Conservation (phyloP, 1,140 invertebrate genomes). For the Meloidogyne hapla region DNA sequence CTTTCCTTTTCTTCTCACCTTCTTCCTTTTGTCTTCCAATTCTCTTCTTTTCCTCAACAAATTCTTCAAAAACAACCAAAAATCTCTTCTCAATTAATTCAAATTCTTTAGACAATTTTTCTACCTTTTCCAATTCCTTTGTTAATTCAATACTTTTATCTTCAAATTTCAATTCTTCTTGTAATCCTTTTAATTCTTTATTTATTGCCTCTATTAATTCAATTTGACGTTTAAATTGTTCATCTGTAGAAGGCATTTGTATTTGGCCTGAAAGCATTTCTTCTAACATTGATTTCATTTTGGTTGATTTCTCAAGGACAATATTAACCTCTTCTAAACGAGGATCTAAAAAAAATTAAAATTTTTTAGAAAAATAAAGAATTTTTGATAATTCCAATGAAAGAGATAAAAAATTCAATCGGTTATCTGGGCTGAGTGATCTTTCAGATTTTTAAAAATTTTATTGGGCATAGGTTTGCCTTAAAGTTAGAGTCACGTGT, state of each 20-base stretch:
- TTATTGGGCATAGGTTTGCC: no score
- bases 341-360: background rate
- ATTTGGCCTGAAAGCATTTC: constrained; percentile 2
- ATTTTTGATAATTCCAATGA: background rate
- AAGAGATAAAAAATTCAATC: no score
- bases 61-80: background rate
- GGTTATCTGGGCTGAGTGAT: no score
- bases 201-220: background rate
- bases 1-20: background rate
- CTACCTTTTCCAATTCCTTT: background rate
- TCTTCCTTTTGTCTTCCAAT: no score
- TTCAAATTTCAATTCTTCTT: background rate
- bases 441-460: no score
- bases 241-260: background rate
- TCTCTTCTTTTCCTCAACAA: background rate
- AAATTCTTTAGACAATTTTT: background rate
- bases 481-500: no score
- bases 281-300: background rate
- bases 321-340: background rate
- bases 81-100: background rate
- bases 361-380: no score
- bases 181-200: background rate
- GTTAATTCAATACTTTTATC: background rate
- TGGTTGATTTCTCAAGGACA: background rate
- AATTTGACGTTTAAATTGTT: background rate